Conservation (phyloP, 2,113 vertebrate species). For the Paradisaea rubra region DNA sequence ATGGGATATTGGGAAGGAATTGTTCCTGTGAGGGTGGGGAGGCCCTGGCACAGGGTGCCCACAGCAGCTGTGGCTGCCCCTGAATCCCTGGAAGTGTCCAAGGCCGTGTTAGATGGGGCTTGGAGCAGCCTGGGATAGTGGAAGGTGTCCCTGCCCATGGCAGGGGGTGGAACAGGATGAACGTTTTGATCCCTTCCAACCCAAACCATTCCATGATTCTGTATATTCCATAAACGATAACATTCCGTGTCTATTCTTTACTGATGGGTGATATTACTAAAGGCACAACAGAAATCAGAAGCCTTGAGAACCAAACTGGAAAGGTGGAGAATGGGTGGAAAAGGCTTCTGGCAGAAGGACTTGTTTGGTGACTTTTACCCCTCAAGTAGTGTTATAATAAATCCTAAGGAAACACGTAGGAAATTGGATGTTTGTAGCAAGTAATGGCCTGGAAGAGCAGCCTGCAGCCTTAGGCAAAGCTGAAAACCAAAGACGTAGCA, state of each 20-base stretch:
- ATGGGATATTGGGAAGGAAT: neutral
- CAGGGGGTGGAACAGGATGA: neutral
- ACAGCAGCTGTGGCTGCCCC: neutral
- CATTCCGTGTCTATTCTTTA: neutral
- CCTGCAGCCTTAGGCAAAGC: neutral
- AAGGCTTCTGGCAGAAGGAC: neutral
- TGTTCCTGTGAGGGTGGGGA: rapidly evolving
- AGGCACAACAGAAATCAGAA: neutral
- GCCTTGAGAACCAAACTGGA: neutral
- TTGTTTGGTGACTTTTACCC: neutral
- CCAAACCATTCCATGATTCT: neutral
- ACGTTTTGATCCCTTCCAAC: neutral
- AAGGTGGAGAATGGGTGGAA: neutral
- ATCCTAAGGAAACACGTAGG: neutral
- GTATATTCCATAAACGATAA: neutral
- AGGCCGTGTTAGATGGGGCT: rapidly evolving
- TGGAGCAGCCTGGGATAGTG: rapidly evolving
- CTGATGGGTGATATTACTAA: neutral
- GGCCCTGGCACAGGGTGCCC: neutral
- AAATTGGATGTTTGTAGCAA: constrained; percentile 25
- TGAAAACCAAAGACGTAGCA: constrained; percentile 2
- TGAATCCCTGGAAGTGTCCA: neutral
- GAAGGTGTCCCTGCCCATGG: neutral
- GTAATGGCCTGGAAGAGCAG: neutral
- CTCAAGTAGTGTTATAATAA: neutral